Evolutionary conservation across 2,888 invertebrate species (phyloP).

Genomic region (Drosophila fulvimacula): DNA sequence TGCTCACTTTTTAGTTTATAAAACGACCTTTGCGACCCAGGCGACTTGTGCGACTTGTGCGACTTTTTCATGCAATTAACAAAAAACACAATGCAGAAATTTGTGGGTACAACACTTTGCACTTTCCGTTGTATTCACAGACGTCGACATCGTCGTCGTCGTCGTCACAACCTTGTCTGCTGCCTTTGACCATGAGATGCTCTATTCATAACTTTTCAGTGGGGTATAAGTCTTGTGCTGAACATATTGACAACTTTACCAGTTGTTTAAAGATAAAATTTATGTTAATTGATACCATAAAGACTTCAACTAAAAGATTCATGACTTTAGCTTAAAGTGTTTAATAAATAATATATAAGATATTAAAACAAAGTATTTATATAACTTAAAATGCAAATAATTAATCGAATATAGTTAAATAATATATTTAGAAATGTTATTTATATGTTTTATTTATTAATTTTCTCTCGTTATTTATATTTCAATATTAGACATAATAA

Average conservation of each 20-base stretch:
- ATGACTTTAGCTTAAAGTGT: too few relatives aligned
- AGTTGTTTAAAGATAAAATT: too few relatives aligned
- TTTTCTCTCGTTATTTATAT: too few relatives aligned
- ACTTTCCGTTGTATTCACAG: conserved; percentile 37
- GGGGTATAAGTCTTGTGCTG: not conserved
- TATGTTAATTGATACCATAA: not conserved
- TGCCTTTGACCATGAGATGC: conserved; percentile 49
- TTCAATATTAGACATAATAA: too few relatives aligned
- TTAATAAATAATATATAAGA: too few relatives aligned
- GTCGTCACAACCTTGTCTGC: conserved; percentile 16
- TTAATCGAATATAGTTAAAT: too few relatives aligned
- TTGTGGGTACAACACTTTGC: conserved; percentile 67
- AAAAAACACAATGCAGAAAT: conserved; percentile 56
- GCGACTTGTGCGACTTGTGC: conserved; percentile 31
- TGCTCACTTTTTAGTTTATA: conserved; percentile 10
- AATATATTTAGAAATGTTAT: too few relatives aligned
- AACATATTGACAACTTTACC: not conserved
- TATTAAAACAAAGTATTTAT: too few relatives aligned
- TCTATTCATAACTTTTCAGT: conserved; percentile 19
- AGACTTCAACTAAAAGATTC: not conserved
- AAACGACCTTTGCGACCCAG: conserved; percentile 34
- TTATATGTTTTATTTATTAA: too few relatives aligned
- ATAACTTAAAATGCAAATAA: too few relatives aligned
- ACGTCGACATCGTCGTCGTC: conserved; percentile 17
- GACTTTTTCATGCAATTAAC: conserved; percentile 62